Base-by-base conservation (phyloP, 2,797 vertebrate species). In the Pantherophis alleghaniensis region DNA sequence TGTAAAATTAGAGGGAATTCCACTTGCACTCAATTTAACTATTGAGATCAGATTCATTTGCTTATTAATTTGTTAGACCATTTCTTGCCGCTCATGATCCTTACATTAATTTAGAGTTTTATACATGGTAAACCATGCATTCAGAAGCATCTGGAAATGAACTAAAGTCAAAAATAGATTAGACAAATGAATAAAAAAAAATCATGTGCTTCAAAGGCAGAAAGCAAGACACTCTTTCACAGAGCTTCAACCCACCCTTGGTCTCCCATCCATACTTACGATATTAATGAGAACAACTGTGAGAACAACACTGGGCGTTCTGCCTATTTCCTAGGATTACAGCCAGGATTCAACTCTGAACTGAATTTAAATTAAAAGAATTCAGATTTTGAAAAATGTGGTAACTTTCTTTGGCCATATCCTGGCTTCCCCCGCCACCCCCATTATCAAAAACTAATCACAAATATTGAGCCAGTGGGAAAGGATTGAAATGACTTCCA, bases 1-100 rank as follows among this genome's bases (percentile, higher is more conserved):
- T 92, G 66, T 86, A 88, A 94, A 92, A 86, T 93, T 14, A 0
- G 32, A 1, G 1, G 88, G 60, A 96, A 88, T 88, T 94, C 28
- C 24, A 26, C 42, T 83, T 51, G 28, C 60, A 57, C 28, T 90
- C 5, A 20, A 47, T 92, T 74, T 59, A n/a, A 74, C 55, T 88
- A 14, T 26, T 42, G 55, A 56, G 24, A 53, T 37, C 51, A 42
- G 20, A 63, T 42, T 14, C 61, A 92, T 22, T 59, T n/a, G 11
- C 86, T 90, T 55, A 90, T 55, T 55, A 18, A 90, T 66, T 53
- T 83, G 4, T 10, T 47, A 90, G 32, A 12, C 20, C 18, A 56
- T 74, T 74, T 60, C 28, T 61, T 60, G 26, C 37, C 13, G 1
- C 42, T 24, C 10, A 5, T 47, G 79, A 22, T 24, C 79, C 74